Evolutionary conservation across 2,113 vertebrate genomes (phyloP).

Genomic region (Eptatretus burgeri): DNA sequence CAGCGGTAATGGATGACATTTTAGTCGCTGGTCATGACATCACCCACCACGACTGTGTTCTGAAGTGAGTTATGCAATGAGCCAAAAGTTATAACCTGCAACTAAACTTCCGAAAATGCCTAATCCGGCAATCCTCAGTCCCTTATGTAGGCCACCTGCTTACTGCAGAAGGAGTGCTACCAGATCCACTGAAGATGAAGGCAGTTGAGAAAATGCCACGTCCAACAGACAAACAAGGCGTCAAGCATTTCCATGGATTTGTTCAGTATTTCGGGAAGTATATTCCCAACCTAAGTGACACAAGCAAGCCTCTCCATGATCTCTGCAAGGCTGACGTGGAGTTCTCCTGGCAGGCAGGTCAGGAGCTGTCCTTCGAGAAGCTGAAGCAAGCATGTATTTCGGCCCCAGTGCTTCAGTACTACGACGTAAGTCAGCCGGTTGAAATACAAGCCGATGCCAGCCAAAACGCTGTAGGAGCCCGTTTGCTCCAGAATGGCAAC

Average conservation of each 20-base stretch:
- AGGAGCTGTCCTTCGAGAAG: not conserved
- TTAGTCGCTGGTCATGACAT: not conserved
- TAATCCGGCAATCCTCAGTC: not conserved
- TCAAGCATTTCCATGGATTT: no score
- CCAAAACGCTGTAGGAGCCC: not conserved
- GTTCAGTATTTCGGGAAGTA: not conserved
- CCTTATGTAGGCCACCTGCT: not conserved
- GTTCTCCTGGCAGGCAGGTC: not conserved
- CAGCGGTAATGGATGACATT: slow-evolving; percentile 5
- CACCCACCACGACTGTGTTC: not conserved
- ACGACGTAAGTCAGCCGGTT: not conserved
- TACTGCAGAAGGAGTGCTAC: not conserved
- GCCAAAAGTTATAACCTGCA: not conserved
- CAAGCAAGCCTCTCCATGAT: not conserved
- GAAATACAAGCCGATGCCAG: not conserved
- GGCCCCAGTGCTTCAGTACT: not conserved
- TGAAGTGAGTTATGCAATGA: not conserved
- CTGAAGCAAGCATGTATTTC: not conserved
- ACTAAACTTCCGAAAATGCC: not conserved
- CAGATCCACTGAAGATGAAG: not conserved
- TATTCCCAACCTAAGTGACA: not conserved
- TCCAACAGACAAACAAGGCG: not conserved
- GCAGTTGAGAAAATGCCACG: slow-evolving; percentile 1
- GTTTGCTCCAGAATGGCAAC: slow-evolving; percentile 1
- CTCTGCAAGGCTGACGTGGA: not conserved